Evolutionary conservation across 30 jellyfish, hydroid and myxozoan genomes (phyloP).

Genomic region (Aurelia coerulea): DNA sequence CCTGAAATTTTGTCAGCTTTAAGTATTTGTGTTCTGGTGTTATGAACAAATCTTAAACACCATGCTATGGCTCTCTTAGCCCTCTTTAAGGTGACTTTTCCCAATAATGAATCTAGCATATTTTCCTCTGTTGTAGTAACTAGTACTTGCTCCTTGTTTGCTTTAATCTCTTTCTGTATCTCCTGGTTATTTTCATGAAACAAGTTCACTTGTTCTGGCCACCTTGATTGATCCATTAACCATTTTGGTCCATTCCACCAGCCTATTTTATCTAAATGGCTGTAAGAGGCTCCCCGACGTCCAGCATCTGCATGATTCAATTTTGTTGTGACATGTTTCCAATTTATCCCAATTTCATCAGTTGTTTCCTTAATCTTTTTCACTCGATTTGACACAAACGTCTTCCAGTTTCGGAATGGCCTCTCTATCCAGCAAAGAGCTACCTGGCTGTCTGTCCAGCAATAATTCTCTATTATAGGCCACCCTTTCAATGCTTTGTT

Average conservation of each 20-base stretch:
- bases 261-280: constrained; percentile 4
- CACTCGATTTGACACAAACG: constrained; percentile 47
- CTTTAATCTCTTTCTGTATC: too few relatives aligned
- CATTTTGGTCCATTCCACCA: constrained; percentile 63
- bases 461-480: constrained; percentile 32
- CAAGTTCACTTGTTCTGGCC: constrained; percentile 61
- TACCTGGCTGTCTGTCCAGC: constrained; percentile 50
- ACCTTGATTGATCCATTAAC: constrained; percentile 29
- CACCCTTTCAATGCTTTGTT: constrained; percentile 39
- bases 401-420: constrained; percentile 42
- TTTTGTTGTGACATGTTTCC: constrained; percentile 66
- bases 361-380: constrained; percentile 25
- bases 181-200: too few relatives aligned
- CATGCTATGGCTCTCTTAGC: too few relatives aligned
- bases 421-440: constrained; percentile 39
- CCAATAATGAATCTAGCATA: too few relatives aligned
- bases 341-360: constrained; percentile 16
- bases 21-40: too few relatives aligned
- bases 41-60: too few relatives aligned
- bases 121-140: too few relatives aligned
- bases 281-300: constrained; percentile 32
- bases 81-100: too few relatives aligned
- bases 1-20: too few relatives aligned
- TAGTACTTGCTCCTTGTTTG: too few relatives aligned
- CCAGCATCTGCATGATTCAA: constrained; percentile 57